Conservation (phyloP, 2,797 vertebrate species). For the Acanthurus leucopareius region DNA sequence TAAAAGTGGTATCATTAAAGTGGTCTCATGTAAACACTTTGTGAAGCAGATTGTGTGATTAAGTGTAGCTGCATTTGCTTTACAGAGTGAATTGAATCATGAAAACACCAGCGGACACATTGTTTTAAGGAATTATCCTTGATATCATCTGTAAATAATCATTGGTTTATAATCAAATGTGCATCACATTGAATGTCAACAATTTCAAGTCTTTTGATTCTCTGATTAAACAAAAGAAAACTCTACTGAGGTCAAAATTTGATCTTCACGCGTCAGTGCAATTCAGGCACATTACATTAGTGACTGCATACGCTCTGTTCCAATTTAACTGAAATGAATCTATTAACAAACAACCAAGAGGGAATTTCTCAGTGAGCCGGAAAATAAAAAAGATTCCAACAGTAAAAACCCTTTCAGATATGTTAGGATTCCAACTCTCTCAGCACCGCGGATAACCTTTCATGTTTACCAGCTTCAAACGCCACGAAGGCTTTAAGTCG, state of each 20-base stretch:
- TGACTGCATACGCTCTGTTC: constrained; percentile 9
- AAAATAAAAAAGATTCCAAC: constrained; percentile 34
- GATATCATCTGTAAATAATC: constrained; percentile 28
- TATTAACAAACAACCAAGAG: constrained; percentile 48
- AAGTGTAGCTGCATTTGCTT: constrained; percentile 3
- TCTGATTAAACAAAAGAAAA: constrained; percentile 39
- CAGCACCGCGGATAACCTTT: constrained; percentile 80
- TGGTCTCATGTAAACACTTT: neutral
- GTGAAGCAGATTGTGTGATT: neutral
- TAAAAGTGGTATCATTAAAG: neutral
- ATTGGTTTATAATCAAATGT: constrained; percentile 2
- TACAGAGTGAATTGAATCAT: neutral
- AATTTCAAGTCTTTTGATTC: constrained; percentile 20
- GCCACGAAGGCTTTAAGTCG: constrained; percentile 79
- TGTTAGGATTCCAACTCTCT: constrained; percentile 75
- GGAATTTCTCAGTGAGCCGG: constrained; percentile 38
- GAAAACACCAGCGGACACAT: neutral
- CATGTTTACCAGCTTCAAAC: constrained; percentile 86
- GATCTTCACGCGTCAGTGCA: constrained; percentile 34
- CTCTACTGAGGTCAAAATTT: constrained; percentile 22
- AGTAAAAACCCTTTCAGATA: constrained; percentile 64
- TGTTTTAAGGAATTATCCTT: neutral
- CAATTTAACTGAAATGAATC: constrained; percentile 43
- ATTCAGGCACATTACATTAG: constrained; percentile 34
- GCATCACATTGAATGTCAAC: constrained; percentile 24